Evolutionary conservation across 64 coral and sea anemone species (phyloP).

Genomic region (Catalaphyllia jardinei): DNA sequence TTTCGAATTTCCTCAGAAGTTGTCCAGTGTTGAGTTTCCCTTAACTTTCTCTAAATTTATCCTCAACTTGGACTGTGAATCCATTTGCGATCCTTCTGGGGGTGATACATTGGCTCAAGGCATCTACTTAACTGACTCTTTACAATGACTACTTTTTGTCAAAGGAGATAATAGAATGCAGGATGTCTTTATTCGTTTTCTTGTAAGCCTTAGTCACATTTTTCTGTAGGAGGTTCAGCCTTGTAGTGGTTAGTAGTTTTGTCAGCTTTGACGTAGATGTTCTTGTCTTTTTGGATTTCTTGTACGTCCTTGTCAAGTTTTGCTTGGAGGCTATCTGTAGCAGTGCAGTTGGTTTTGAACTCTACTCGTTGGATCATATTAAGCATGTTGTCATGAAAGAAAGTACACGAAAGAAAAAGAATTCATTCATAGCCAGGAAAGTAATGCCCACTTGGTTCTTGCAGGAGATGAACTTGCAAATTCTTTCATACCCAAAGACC

Average conservation of each 20-base stretch:
- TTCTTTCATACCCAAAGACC: background rate
- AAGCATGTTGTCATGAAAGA: background rate
- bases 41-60: too few species aligned
- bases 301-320: slow-evolving; percentile 37
- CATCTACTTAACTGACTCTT: too few species aligned
- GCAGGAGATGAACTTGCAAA: background rate
- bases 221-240: slow-evolving; percentile 46
- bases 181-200: background rate
- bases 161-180: background rate
- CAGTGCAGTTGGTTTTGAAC: slow-evolving; percentile 19
- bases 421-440: background rate
- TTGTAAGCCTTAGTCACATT: slow-evolving; percentile 29
- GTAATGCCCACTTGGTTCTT: slow-evolving; percentile 27
- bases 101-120: too few species aligned
- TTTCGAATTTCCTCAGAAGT: too few species aligned
- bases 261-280: slow-evolving; percentile 41
- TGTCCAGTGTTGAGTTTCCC: too few species aligned
- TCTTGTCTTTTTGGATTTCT: slow-evolving; percentile 31
- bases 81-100: too few species aligned
- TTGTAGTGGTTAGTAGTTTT: slow-evolving; percentile 55
- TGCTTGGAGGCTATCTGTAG: background rate
- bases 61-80: too few species aligned
- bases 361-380: slow-evolving; percentile 33
- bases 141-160: too few species aligned
- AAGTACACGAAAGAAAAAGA: too few species aligned